Evolutionary conservation across 2,797 vertebrate species (phyloP), one percentile per base, ranked within the genome.

Genomic region (Paratrypauchen microcephalus): DNA sequence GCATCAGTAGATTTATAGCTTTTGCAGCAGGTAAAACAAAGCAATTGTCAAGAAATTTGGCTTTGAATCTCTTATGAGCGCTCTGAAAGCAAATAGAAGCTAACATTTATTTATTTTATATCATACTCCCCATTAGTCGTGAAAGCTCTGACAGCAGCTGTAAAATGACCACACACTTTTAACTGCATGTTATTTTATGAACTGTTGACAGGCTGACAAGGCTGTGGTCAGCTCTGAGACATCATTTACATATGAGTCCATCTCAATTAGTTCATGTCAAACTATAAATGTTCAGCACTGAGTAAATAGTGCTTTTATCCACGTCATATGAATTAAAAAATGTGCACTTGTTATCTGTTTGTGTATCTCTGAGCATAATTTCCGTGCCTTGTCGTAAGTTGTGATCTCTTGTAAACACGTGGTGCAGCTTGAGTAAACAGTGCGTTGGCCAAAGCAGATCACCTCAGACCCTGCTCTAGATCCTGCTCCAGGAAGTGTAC

Each of bases 401-500:
- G 81, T 82, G 68, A 83, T 86, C 82, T 79, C 2, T 1, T 70
- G 75, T 89, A 89, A 91, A 89, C 82, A 86, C 75, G 73, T 72
- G n/a, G 70, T 65, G 70, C 81, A 80, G 79, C 62, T 67, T 74
- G 76, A 78, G 79, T 83, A 91, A 91, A 91, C 86, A 90, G 66
- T 72, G 70, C 66, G 66, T 73, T 76, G 84, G 86, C 80, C 80
- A 75, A 74, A 86, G 74, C 74, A 80, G 71, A 77, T 81, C 74
- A 82, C 73, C 85, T 80, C 75, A 56, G 59, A 81, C 75, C 71
- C 56, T 69, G 64, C 55, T 70, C 67, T 69, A 56, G 57, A 76
- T 82, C 68, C 56, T 61, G 77, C 64, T 56, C 41, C 70, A 72
- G 76, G 70, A 72, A 45, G 2, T 13, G 11, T 66, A 75, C 76